Evolutionary conservation across 2,797 vertebrate species (phyloP), one percentile per base, ranked within the genome.

Genomic region (Cossypha polioptera): DNA sequence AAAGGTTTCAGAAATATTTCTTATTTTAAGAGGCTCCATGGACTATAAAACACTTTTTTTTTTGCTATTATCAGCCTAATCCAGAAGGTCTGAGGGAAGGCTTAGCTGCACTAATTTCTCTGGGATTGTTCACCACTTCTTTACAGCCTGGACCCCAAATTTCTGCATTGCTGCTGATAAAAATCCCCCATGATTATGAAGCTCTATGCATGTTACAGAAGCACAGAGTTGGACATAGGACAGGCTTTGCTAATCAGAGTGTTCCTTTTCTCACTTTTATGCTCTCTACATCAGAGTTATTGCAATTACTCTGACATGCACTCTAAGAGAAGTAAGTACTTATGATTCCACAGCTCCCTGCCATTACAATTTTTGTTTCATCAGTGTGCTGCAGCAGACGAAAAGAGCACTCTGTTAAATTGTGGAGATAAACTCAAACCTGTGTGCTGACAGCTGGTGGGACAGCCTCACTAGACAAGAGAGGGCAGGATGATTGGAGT

Each of bases 1-100:
- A 45, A 57, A 58, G 2, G 11, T 71, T 71, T 88, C 57, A 82
- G 33, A 88, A 92, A 45, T 67, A 61, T 55, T 89, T 94, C 26
- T 48, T 29, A 24, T 71, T 86, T 91, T 68, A 74, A 40, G 9
- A 55, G 33, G 11, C 5, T 69, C 13, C 54, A 19, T 10, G 10
- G 26, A 66, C 24, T 5, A 38, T 38, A 38, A 38, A 38, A 38
- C 36, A 10, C n/a, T 38, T 38, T 38, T 38, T 83, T 90, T 86
- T 83, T 90, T 86, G 22, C 24, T 69, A 9, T 57, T 82, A 75
- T 63, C 59, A 74, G 25, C 11, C 48, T 66, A 54, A 57, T 82
- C 62, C 16, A 74, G 50, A 80, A 84, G 12, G 36, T 69, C 25
- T 63, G 22, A 74, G 7, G 35, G 13, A 85, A 77, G 6, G 13